Conservation (phyloP, 2,113 vertebrate species). For the Clarias batrachus region DNA sequence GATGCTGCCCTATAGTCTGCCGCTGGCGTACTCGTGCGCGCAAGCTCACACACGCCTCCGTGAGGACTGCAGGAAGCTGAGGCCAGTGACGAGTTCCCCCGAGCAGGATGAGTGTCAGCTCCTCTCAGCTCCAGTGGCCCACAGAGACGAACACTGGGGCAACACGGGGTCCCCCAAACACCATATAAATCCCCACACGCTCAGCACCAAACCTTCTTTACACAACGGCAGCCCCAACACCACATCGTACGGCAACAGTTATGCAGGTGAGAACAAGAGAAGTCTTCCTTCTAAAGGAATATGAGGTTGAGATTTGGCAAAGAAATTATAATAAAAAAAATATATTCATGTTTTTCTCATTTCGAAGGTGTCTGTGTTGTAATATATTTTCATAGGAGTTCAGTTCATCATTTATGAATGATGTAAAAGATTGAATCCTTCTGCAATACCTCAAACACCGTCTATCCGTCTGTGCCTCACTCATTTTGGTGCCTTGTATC, state of each 20-base stretch:
- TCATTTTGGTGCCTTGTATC: background rate
- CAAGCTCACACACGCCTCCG: conserved; percentile 74
- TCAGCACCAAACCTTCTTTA: conserved; percentile 63
- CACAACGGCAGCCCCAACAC: conserved; percentile 64
- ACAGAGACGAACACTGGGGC: conserved; percentile 80
- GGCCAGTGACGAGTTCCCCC: conserved; percentile 68
- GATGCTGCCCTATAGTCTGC: conserved; percentile 74
- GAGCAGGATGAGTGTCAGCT: conserved; percentile 78
- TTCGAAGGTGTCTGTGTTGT: no score
- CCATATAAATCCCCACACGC: conserved; percentile 48
- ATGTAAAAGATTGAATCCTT: background rate
- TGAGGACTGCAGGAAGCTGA: conserved; percentile 73
- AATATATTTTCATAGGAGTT: no score
- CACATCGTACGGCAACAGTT: conserved; percentile 67
- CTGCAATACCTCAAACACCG: background rate
- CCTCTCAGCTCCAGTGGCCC: conserved; percentile 75
- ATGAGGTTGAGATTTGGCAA: background rate
- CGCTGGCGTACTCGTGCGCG: conserved; percentile 79
- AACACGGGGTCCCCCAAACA: conserved; percentile 72
- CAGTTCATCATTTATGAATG: background rate
- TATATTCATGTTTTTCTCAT: no score
- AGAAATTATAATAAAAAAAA: background rate
- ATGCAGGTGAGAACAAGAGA: conserved; percentile 74
- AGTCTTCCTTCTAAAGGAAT: background rate
- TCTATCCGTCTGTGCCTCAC: background rate